These are phyloP conservation scores for Stenichneumon culpator DNA, from an alignment of 2,888 invertebrate species.

Conservation along the genomic window DNA sequence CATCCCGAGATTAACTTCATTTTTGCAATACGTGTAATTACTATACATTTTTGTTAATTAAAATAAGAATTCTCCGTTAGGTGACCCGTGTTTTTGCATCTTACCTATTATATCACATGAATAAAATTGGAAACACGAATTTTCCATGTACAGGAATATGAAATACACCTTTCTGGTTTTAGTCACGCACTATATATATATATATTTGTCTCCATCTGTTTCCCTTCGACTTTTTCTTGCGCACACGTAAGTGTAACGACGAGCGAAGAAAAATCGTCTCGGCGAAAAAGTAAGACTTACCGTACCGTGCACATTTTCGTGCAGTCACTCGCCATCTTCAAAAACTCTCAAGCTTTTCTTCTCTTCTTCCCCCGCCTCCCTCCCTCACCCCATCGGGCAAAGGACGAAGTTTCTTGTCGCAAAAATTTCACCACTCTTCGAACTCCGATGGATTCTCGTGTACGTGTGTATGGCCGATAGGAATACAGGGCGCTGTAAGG, in stretches of 20 bases:
- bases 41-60: background rate
- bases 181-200: background rate
- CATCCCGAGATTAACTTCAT: background rate
- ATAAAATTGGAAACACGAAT: too few species aligned
- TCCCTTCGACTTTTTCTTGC: conserved; percentile 24
- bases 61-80: background rate
- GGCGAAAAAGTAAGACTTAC: conserved; percentile 55
- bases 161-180: too few species aligned
- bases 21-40: background rate
- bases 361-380: background rate
- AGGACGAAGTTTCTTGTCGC: conserved; percentile 62
- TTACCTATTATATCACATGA: too few species aligned
- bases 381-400: background rate
- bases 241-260: conserved; percentile 51
- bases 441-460: conserved; percentile 51
- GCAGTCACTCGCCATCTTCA: conserved; percentile 38
- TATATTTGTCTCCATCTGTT: background rate
- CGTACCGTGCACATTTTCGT: conserved; percentile 16
- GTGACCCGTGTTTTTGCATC: background rate
- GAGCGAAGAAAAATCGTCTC: conserved; percentile 59
- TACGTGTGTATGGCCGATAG: background rate
- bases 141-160: too few species aligned
- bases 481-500: conserved; percentile 13
- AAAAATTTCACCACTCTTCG: conserved; percentile 59
- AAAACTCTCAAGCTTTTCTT: conserved; percentile 51